phyloP scores from a whole-genome alignment of 2,797 vertebrate genomes.

The Hapalemur alaotrensis region DNA sequence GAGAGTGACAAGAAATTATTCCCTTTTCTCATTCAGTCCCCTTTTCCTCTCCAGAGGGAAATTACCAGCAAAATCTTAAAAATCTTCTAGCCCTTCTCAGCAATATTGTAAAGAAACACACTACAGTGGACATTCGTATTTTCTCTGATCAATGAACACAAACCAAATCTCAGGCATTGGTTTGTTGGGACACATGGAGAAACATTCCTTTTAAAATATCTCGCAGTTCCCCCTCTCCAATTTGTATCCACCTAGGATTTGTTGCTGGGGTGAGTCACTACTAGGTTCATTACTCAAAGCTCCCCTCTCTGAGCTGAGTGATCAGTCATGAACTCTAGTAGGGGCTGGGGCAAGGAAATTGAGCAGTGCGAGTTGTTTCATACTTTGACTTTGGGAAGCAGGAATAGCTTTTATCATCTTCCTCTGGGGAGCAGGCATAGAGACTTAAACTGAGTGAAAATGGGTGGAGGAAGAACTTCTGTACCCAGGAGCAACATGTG shows the following conservation, averaged over 20 bases:
- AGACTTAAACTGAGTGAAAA: conserved; percentile 49
- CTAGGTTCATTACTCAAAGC: conserved; percentile 62
- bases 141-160: conserved; percentile 1
- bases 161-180: conserved; percentile 49
- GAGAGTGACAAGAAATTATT: neutral
- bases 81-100: neutral
- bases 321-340: conserved; percentile 47
- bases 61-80: neutral
- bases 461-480: conserved; percentile 47
- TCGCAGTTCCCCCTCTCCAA: conserved; percentile 34
- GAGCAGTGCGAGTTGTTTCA: neutral
- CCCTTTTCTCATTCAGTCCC: neutral
- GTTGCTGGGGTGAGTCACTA: conserved; percentile 72
- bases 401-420: conserved; percentile 34
- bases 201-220: conserved; percentile 53
- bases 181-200: conserved; percentile 51
- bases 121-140: conserved; percentile 49
- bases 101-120: conserved; percentile 53
- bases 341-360: neutral
- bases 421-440: conserved; percentile 22
- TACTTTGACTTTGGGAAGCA: neutral
- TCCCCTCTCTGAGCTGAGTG: conserved; percentile 52
- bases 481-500: neutral
- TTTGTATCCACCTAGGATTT: conserved; percentile 30
- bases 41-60: conserved; percentile 32